A percentile compares a stretch with the other conserved stretches of the same genome.
phyloP scores from a whole-genome alignment of 2,888 invertebrate species.

The Phanerotoma sp. region DNA sequence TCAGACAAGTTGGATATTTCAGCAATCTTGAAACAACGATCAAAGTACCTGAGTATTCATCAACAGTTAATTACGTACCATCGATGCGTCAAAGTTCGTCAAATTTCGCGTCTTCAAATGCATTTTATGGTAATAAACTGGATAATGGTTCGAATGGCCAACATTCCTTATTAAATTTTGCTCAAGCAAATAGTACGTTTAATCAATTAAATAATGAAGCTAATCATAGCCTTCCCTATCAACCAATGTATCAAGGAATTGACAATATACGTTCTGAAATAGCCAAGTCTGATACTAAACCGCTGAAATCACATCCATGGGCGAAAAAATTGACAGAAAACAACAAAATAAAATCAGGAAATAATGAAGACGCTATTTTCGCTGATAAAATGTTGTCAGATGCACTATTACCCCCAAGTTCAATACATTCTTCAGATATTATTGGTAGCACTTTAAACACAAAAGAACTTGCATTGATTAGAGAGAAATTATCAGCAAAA shows the following conservation, averaged over 20 bases:
- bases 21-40: background rate
- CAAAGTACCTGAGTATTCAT: background rate
- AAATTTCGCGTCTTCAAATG: too few relatives aligned
- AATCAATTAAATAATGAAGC: too few relatives aligned
- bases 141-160: background rate
- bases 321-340: background rate
- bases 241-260: background rate
- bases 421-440: constrained; percentile 43
- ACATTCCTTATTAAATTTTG: too few relatives aligned
- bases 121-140: background rate
- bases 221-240: constrained; percentile 10
- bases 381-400: constrained; percentile 46
- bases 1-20: background rate
- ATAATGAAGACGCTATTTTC: constrained; percentile 32
- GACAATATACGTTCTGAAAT: background rate
- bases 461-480: constrained; percentile 43
- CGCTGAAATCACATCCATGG: constrained; percentile 6
- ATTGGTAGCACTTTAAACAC: constrained; percentile 49
- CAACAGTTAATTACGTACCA: background rate
- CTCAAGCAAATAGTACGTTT: too few relatives aligned
- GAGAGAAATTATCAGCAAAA: constrained; percentile 47
- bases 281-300: background rate
- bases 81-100: too few relatives aligned
- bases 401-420: constrained; percentile 46
- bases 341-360: background rate